Evolutionary conservation across 2,888 invertebrate genomes (phyloP).

Genomic region (Dasypolia templi): DNA sequence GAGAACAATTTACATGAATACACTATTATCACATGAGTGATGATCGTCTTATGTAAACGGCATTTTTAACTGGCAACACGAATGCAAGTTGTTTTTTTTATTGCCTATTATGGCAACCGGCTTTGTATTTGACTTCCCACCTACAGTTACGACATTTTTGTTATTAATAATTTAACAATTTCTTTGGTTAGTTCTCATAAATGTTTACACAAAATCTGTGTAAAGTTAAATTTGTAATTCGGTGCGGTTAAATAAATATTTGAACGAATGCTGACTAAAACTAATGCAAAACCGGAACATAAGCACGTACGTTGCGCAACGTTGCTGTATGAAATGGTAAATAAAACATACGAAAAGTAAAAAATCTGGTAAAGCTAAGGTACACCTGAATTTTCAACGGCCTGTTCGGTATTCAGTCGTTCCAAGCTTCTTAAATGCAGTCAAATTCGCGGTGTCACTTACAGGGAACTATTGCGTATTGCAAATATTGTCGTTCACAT

Average conservation of each 20-base stretch:
- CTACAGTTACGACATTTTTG: constrained; percentile 77
- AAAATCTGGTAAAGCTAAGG: neutral
- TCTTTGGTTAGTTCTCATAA: constrained; percentile 53
- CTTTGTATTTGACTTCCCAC: constrained; percentile 78
- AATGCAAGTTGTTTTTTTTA: constrained; percentile 78
- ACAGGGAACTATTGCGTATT: neutral
- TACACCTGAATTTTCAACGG: neutral
- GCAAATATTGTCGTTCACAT: neutral
- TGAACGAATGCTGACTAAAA: constrained; percentile 20
- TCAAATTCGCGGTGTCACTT: neutral
- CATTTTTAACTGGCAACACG: constrained; percentile 75
- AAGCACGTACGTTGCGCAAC: constrained; percentile 30
- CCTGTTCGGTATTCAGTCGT: too few relatives aligned
- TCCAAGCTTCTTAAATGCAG: neutral
- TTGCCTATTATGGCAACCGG: constrained; percentile 80
- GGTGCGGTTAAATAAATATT: constrained; percentile 42
- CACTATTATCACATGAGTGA: constrained; percentile 84
- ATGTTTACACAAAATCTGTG: constrained; percentile 56
- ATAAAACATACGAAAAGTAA: neutral
- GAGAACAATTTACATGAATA: constrained; percentile 86
- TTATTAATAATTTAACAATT: constrained; percentile 72
- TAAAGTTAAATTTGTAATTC: constrained; percentile 44
- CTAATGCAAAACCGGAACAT: constrained; percentile 13
- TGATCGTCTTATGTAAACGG: constrained; percentile 78
- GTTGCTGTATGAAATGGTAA: neutral